These are phyloP conservation scores for Formica aserva DNA, from an alignment of 2,888 invertebrate species.

Conservation along the genomic window DNA sequence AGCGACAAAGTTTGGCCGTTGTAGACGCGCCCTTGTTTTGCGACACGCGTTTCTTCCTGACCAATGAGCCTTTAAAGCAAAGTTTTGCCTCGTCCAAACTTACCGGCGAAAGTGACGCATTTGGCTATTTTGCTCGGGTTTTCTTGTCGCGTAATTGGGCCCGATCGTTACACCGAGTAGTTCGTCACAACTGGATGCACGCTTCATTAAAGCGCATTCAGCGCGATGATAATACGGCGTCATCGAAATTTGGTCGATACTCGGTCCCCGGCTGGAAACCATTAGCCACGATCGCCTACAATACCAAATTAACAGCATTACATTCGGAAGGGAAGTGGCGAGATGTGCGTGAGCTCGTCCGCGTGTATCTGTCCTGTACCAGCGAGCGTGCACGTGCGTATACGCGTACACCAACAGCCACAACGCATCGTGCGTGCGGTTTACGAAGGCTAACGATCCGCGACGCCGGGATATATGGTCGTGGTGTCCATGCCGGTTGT, in stretches of 20 bases:
- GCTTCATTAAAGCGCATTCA: constrained; percentile 55
- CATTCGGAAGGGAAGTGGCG: constrained; percentile 46
- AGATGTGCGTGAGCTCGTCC: constrained; percentile 12
- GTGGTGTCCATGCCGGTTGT: constrained; percentile 42
- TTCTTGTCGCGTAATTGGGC: constrained; percentile 33
- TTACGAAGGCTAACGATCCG: constrained; percentile 48
- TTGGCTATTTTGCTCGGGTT: background rate
- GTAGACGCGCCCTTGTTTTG: constrained; percentile 21
- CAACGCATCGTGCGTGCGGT: background rate
- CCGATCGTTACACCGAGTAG: constrained; percentile 1
- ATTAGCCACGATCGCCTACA: constrained; percentile 53
- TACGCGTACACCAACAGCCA: background rate
- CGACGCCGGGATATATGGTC: constrained; percentile 41
- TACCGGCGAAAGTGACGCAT: constrained; percentile 38
- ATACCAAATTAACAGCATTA: constrained; percentile 56
- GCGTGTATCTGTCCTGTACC: background rate
- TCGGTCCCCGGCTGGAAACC: constrained; percentile 45
- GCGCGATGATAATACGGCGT: constrained; percentile 49
- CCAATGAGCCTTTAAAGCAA: background rate
- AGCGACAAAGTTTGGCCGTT: constrained; percentile 43
- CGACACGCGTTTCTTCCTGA: constrained; percentile 39
- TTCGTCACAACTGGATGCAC: constrained; percentile 47
- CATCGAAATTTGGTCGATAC: constrained; percentile 55
- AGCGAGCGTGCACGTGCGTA: background rate
- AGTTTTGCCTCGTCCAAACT: constrained; percentile 35